phyloP scores from a whole-genome alignment of 2,797 vertebrate genomes.

The Sebastiscus albofasciatus region DNA sequence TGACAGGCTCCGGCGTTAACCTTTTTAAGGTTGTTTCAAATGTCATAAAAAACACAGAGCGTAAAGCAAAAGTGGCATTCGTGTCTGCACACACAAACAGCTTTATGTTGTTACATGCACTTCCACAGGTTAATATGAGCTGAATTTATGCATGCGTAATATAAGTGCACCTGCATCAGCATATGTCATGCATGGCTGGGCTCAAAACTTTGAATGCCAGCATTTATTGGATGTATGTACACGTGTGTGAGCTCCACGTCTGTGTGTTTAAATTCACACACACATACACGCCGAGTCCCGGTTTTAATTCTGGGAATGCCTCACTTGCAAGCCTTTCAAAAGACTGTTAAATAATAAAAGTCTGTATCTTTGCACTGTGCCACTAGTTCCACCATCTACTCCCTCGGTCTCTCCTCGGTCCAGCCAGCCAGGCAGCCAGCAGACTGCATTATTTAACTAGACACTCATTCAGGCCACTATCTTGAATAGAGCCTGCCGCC shows the following conservation, averaged over 20 bases:
- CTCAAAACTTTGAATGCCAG: background rate
- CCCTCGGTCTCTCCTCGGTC: constrained; percentile 33
- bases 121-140: background rate
- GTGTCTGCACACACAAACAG: background rate
- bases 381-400: constrained; percentile 12
- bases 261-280: background rate
- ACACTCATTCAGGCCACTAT: constrained; percentile 37
- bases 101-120: background rate
- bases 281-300: background rate
- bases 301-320: constrained; percentile 35
- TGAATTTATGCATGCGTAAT: background rate
- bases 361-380: constrained; percentile 50
- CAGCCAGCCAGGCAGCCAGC: constrained; percentile 18
- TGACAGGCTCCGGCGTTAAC: constrained; percentile 24
- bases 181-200: constrained; percentile 2
- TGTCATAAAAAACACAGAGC: constrained; percentile 26
- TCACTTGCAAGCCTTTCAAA: constrained; percentile 38
- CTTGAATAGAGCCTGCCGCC: constrained; percentile 14
- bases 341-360: constrained; percentile 65
- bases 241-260: background rate
- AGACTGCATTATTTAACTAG: constrained; percentile 69
- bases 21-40: constrained; percentile 39
- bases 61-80: background rate
- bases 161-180: constrained; percentile 12
- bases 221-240: background rate